Evolutionary conservation across 2,113 vertebrate genomes (phyloP).

Genomic region (Heteronetta atricapilla): DNA sequence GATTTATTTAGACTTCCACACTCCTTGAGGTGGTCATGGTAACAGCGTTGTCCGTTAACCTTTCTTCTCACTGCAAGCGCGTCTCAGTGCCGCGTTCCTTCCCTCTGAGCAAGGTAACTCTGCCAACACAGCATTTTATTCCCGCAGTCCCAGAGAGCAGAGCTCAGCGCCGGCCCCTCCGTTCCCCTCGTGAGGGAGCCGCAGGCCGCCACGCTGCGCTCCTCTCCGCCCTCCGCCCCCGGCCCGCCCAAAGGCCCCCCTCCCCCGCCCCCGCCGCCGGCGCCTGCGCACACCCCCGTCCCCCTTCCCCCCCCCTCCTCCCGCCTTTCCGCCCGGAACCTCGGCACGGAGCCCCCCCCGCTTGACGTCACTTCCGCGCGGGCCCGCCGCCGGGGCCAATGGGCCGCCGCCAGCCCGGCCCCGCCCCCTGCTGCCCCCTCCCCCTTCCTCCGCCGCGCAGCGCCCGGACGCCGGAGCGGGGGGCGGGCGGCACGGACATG

Average conservation of each 20-base stretch:
- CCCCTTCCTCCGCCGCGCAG: neutral
- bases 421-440: neutral
- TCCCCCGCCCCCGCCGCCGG: too few relatives aligned
- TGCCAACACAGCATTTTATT: too few relatives aligned
- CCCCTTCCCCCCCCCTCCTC: fast-evolving
- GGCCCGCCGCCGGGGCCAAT: neutral
- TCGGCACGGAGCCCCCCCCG: neutral
- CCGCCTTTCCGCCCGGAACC: neutral
- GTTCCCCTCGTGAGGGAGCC: too few relatives aligned
- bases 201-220: too few relatives aligned
- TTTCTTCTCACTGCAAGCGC: too few relatives aligned
- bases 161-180: neutral
- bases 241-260: neutral
- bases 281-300: neutral
- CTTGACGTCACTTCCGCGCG: neutral
- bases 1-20: too few relatives aligned
- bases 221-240: too few relatives aligned
- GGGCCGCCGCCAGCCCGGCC: neutral
- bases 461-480: neutral
- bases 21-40: too few relatives aligned
- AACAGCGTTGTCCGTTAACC: too few relatives aligned
- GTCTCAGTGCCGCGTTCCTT: too few relatives aligned
- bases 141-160: too few relatives aligned
- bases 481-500: neutral
- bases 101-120: too few relatives aligned